Conservation (phyloP, 1,140 invertebrate genomes). For the Ceratoteleas bidentatus region DNA sequence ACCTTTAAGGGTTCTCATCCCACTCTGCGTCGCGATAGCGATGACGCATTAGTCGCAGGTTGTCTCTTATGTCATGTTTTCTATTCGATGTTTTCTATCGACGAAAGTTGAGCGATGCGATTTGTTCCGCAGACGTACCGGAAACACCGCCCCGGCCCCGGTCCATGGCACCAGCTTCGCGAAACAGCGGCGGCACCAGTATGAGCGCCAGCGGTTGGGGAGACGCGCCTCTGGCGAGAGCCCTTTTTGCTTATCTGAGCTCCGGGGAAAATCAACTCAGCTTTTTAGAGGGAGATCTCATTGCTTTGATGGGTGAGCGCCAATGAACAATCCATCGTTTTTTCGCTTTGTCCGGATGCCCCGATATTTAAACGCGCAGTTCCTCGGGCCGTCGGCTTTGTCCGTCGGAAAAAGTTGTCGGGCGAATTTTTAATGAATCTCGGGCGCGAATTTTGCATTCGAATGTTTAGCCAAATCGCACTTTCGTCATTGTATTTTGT, state of each 20-base stretch:
- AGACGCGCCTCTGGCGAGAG: constrained; percentile 85
- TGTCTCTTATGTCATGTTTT: too few relatives aligned
- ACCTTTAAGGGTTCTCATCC: too few relatives aligned
- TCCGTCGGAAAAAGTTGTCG: constrained; percentile 23
- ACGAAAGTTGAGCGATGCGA: neutral
- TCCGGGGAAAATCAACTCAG: constrained; percentile 95
- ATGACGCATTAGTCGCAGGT: too few relatives aligned
- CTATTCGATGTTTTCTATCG: neutral
- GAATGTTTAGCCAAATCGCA: constrained; percentile 28
- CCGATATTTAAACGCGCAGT: constrained; percentile 46
- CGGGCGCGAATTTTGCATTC: constrained; percentile 12
- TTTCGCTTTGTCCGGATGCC: constrained; percentile 42
- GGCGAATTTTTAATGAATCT: constrained; percentile 36
- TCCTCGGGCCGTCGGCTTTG: constrained; percentile 25
- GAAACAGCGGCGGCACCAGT: constrained; percentile 80
- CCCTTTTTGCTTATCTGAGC: constrained; percentile 93
- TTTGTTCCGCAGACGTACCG: constrained; percentile 73
- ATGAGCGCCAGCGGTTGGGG: constrained; percentile 72
- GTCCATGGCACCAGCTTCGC: constrained; percentile 86
- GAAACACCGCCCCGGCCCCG: constrained; percentile 85
- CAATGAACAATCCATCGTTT: constrained; percentile 46
- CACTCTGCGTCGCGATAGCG: too few relatives aligned
- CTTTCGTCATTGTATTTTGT: constrained; percentile 35
- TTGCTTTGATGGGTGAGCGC: constrained; percentile 89
- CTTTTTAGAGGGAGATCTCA: constrained; percentile 94